A percentile compares a stretch with the other conserved stretches of the same genome.
Evolutionary conservation across 1,140 invertebrate species (phyloP).

Genomic region (Drosophila azteca): DNA sequence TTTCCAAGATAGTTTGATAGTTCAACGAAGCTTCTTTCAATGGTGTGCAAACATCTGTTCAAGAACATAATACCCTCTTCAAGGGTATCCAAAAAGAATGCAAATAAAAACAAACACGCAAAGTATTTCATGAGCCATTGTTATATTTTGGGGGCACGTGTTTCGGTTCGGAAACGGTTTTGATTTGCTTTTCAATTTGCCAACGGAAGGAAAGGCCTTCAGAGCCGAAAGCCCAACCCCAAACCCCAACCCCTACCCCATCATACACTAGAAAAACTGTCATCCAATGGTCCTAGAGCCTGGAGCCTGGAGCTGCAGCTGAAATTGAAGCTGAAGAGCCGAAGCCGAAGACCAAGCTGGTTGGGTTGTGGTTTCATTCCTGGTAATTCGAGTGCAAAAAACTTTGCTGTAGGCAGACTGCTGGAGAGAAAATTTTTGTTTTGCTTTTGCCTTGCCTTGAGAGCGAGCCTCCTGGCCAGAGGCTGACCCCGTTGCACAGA

Average conservation of each 20-base stretch:
- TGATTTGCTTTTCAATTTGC: conserved; percentile 64
- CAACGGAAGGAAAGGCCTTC: conserved; percentile 52
- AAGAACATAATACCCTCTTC: conserved; percentile 25
- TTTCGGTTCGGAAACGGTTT: conserved; percentile 29
- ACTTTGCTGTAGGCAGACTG: conserved; percentile 33
- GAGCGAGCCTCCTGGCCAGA: conserved; percentile 10
- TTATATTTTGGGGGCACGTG: conserved; percentile 44
- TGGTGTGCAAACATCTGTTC: conserved; percentile 9
- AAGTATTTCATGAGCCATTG: conserved; percentile 51
- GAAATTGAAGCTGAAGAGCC: conserved; percentile 12
- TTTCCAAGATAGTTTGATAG: no score
- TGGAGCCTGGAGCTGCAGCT: background rate
- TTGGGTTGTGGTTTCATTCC: conserved; percentile 37
- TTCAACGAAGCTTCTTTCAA: no score
- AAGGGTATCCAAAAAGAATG: conserved; percentile 27
- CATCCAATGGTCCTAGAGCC: conserved; percentile 17
- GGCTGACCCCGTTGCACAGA: conserved; percentile 55
- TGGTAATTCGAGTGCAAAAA: conserved; percentile 55
- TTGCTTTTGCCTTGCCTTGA: no score
- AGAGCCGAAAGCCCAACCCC: conserved; percentile 22
- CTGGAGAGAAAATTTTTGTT: conserved; percentile 2
- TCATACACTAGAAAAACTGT: conserved; percentile 43
- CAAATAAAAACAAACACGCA: conserved; percentile 51
- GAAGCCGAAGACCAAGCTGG: conserved; percentile 11
- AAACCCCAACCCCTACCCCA: conserved; percentile 15